phyloP scores from a whole-genome alignment of 2,113 vertebrate genomes.

The Trinectes maculatus region DNA sequence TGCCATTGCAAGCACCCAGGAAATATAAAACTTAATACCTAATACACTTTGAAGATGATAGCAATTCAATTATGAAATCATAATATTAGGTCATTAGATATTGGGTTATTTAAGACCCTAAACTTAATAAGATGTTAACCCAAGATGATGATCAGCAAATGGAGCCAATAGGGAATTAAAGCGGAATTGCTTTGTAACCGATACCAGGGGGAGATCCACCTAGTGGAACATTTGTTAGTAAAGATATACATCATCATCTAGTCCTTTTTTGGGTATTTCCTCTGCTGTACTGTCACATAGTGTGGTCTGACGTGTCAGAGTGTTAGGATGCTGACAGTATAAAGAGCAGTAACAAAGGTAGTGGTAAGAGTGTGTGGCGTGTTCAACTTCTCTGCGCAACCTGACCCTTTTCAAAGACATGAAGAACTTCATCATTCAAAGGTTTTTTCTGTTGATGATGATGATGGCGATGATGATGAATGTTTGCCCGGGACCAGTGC shows the following conservation, averaged over 20 bases:
- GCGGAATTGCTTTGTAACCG: conserved; percentile 3
- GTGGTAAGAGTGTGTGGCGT: background rate
- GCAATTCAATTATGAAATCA: too few species aligned
- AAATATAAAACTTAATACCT: too few species aligned
- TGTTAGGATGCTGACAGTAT: conserved; percentile 28
- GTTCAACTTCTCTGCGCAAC: conserved; percentile 21
- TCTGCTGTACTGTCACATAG: too few species aligned
- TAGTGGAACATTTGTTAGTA: conserved; percentile 30
- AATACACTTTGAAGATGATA: too few species aligned
- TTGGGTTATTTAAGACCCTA: background rate
- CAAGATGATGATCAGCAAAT: background rate
- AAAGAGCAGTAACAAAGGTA: conserved; percentile 33
- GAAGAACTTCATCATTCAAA: conserved; percentile 26
- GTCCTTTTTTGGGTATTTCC: conserved; percentile 58
- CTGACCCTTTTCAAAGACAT: conserved; percentile 45
- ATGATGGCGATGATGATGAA: background rate
- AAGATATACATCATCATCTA: conserved; percentile 12
- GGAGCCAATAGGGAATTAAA: background rate
- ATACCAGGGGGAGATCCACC: background rate
- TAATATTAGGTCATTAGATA: background rate
- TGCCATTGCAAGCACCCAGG: too few species aligned
- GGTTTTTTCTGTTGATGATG: background rate
- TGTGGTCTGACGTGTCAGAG: conserved; percentile 38
- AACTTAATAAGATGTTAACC: background rate
- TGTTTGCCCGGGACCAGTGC: background rate